A percentile compares a stretch with the other conserved stretches of the same genome.
phyloP scores from a whole-genome alignment of 2,113 vertebrate genomes.

The Paramisgurnus dabryanus region DNA sequence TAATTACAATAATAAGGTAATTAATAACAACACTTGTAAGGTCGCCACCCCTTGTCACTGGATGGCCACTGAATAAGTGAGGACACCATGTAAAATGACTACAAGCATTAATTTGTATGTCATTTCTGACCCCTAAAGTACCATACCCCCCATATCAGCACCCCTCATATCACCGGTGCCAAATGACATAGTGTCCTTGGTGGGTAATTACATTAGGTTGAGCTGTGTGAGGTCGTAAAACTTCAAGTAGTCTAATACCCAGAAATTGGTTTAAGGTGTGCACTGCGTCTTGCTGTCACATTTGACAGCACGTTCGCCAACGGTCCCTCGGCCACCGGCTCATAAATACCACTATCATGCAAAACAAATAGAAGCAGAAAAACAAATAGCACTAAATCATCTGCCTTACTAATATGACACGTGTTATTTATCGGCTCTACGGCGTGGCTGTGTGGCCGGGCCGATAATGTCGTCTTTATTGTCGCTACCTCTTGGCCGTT shows the following conservation, averaged over 20 bases:
- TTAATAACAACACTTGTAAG: constrained; percentile 73
- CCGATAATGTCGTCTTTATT: constrained; percentile 73
- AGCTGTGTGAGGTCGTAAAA: constrained; percentile 77
- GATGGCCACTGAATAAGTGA: constrained; percentile 59
- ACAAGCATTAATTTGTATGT: constrained; percentile 49
- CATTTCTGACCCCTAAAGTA: constrained; percentile 20
- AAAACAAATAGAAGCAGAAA: constrained; percentile 70
- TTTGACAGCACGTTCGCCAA: constrained; percentile 60
- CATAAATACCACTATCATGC: constrained; percentile 74
- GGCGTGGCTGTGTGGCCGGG: constrained; percentile 57
- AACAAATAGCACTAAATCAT: constrained; percentile 79
- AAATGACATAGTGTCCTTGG: constrained; percentile 80
- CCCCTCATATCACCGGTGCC: constrained; percentile 50
- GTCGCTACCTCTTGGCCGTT: constrained; percentile 37
- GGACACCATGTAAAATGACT: constrained; percentile 49
- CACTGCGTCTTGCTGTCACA: constrained; percentile 68
- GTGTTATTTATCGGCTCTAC: constrained; percentile 66
- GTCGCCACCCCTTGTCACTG: constrained; percentile 61
- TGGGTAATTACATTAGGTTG: constrained; percentile 79
- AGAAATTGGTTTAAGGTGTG: constrained; percentile 72
- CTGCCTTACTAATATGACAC: constrained; percentile 58
- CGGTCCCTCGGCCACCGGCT: constrained; percentile 45
- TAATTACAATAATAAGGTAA: constrained; percentile 77
- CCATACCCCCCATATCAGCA: neutral
- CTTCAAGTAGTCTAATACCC: constrained; percentile 78